Conservation (phyloP, 2,888 invertebrate genomes). For the Ischnura elegans region DNA sequence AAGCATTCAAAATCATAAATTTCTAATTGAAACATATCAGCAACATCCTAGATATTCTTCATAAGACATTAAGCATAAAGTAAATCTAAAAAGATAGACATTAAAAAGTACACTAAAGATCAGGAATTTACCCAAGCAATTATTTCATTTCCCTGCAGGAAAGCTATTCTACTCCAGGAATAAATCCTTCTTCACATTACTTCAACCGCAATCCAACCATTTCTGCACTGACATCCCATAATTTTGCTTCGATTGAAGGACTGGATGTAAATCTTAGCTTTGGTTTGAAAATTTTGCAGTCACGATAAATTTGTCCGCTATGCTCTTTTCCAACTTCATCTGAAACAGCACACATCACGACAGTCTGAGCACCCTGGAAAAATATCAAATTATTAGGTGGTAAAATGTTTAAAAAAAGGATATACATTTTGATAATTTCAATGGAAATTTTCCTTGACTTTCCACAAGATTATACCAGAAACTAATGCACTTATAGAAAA, state of each 20-base stretch:
- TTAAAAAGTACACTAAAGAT: background rate
- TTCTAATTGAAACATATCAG: too few species aligned
- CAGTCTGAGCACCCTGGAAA: constrained; percentile 88
- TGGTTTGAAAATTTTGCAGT: constrained; percentile 33
- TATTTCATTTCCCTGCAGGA: background rate
- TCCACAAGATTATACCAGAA: too few species aligned
- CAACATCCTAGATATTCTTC: background rate
- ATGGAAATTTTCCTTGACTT: too few species aligned
- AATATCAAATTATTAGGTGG: background rate
- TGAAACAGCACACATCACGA: constrained; percentile 88
- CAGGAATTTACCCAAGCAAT: background rate
- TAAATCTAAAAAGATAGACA: background rate
- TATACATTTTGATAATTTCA: too few species aligned
- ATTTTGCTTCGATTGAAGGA: background rate
- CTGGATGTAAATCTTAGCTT: constrained; percentile 26
- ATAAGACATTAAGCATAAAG: background rate
- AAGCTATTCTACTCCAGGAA: background rate
- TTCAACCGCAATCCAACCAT: constrained; percentile 46
- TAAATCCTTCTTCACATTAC: background rate
- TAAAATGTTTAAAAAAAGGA: background rate
- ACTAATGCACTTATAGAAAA: too few species aligned
- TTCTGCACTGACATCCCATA: constrained; percentile 52
- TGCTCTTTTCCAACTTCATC: constrained; percentile 74
- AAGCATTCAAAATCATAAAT: too few species aligned
- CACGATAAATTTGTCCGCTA: constrained; percentile 33